phyloP scores from a whole-genome alignment of 2,113 vertebrate genomes.

The Poecile atricapillus region DNA sequence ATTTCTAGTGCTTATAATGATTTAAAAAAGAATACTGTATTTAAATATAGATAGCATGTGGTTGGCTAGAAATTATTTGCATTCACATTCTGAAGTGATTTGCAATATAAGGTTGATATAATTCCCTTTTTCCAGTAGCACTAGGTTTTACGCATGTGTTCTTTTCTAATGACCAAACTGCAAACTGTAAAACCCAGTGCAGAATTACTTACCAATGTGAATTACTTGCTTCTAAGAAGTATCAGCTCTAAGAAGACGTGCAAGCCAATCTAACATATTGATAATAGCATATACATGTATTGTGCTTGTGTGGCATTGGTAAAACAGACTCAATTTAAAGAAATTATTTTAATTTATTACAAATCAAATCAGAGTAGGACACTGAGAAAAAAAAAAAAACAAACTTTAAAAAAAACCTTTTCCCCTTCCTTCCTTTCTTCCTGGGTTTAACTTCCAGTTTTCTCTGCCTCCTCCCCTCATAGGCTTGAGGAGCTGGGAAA shows the following conservation, averaged over 20 bases:
- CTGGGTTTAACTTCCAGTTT: neutral
- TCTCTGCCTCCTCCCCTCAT: neutral
- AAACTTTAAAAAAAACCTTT: neutral
- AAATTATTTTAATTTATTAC: neutral
- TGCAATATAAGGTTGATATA: neutral
- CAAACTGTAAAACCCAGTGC: rapidly evolving
- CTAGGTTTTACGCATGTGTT: neutral
- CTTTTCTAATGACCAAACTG: neutral
- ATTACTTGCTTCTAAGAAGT: neutral
- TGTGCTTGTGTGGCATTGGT: neutral
- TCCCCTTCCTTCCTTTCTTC: neutral
- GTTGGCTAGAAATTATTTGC: neutral
- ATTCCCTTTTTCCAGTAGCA: neutral
- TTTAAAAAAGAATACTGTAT: neutral
- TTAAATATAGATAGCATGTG: neutral
- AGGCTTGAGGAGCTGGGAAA: neutral
- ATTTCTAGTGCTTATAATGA: neutral
- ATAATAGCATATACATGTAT: neutral
- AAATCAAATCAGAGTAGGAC: neutral
- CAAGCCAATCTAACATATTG: neutral
- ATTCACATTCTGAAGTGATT: neutral
- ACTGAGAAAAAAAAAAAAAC: neutral
- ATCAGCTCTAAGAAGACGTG: neutral
- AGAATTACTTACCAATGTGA: neutral
- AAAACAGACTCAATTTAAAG: neutral